phyloP scores from a whole-genome alignment of 1,140 invertebrate species.

The Tribolium madens region DNA sequence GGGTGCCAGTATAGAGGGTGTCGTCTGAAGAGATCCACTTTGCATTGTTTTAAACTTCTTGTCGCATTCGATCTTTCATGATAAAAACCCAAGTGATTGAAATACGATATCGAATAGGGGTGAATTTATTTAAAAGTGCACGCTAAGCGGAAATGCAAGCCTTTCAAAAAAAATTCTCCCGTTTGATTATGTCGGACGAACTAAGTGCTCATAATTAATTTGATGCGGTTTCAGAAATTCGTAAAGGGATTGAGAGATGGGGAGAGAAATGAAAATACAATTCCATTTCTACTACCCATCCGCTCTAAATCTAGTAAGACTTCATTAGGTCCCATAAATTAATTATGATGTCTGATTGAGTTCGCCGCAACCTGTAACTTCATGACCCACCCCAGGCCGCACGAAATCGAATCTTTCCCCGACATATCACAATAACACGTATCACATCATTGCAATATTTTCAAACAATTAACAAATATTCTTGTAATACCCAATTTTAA shows the following conservation, averaged over 20 bases:
- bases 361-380: constrained; percentile 55
- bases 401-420: background rate
- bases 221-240: constrained; percentile 38
- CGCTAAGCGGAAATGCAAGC: constrained; percentile 25
- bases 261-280: constrained; percentile 48
- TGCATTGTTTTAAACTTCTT: constrained; percentile 45
- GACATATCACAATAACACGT: constrained; percentile 29
- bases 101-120: constrained; percentile 45
- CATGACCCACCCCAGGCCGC: constrained; percentile 40
- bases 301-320: constrained; percentile 56
- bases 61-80: constrained; percentile 40
- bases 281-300: constrained; percentile 54
- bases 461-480: background rate
- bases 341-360: constrained; percentile 60
- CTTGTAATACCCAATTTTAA: no score
- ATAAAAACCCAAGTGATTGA: constrained; percentile 44
- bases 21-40: constrained; percentile 27
- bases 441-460: background rate
- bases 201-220: constrained; percentile 39
- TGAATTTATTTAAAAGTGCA: constrained; percentile 46
- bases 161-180: constrained; percentile 4
- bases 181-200: constrained; percentile 9
- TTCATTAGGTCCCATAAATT: constrained; percentile 60
- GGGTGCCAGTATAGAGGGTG: constrained; percentile 42
- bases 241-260: constrained; percentile 23